phyloP scores from a whole-genome alignment of 1,140 invertebrate species.

The Triops cancriformis region DNA sequence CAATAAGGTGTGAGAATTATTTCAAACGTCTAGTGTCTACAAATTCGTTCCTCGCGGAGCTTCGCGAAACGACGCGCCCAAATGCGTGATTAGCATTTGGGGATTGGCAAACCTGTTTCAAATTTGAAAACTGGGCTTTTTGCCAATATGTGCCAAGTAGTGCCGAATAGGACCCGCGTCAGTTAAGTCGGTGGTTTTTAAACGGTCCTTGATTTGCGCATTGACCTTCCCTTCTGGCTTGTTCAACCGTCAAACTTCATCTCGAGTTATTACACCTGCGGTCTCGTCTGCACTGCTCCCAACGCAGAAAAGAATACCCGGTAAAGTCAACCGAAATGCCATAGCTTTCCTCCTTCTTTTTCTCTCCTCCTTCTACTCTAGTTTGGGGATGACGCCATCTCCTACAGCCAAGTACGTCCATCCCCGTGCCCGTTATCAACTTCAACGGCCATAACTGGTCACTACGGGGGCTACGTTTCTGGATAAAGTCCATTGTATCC shows the following conservation, averaged over 20 bases:
- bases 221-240: constrained; percentile 4
- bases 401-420: not conserved
- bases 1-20: too few species aligned
- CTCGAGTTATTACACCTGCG: not conserved
- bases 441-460: not conserved
- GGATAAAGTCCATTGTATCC: not conserved
- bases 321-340: not conserved
- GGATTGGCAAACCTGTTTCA: not conserved
- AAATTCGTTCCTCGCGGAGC: not conserved
- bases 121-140: not conserved
- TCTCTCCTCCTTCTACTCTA: not conserved
- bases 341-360: not conserved
- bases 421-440: not conserved
- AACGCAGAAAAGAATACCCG: not conserved
- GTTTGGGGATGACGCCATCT: not conserved
- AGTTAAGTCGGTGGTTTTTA: not conserved
- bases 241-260: constrained; percentile 13
- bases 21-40: too few species aligned
- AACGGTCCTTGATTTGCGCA: constrained; percentile 4
- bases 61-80: not conserved
- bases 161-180: not conserved
- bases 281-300: not conserved
- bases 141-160: not conserved
- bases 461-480: not conserved
- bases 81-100: not conserved